Base-by-base conservation (phyloP, 2,113 vertebrate species). In the Onychorhynchus coronatus region DNA sequence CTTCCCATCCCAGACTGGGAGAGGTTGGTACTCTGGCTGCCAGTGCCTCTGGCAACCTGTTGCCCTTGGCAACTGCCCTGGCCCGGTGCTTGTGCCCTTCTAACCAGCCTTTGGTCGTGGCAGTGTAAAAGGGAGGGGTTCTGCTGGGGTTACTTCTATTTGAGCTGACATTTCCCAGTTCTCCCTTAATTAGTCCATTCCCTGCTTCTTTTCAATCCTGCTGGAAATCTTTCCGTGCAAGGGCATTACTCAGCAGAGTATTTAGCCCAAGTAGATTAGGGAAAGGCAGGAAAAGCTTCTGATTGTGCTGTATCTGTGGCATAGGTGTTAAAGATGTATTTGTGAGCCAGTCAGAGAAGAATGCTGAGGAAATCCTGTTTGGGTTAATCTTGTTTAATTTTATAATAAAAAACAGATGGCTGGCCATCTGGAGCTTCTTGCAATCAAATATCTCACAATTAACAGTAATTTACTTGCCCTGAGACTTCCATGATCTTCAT, bases 371-470 rank as follows among this genome's bases (percentile, higher is more conserved):
- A 97, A 97, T 90, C 88, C 95, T 88, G 78, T 96, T 97, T 96
- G 93, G 94, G 85, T 95, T 96, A 95, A 96, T 97, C 89, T 91
- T 94, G 93, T 94, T 96, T 96, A 96, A 96, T 97, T 96, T 96
- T 92, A 58, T 95, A 97, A 96, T 95, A 91, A 94, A 96, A 97
- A 95, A 9, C 97, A 97, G 94, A 95, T 96, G 96, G 89, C 80
- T 15, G 47, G 89, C 91, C 96, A 96, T 96, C 96, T 97, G 97
- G 80, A 75, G 89, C 92, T 95, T 95, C 96, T 95, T 96, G 93
- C 91, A 97, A 96, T 96, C 96, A 97, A 97, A 97, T 94, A 92
- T 94, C 95, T 95, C 75, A 86, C 91, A 97, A 96, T 96, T 96
- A 96, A 87, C 85, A 91, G 91, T 89, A 90, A 97, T 97, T 97